Evolutionary conservation across 2,888 invertebrate species (phyloP).

Genomic region (Baronia brevicornis): DNA sequence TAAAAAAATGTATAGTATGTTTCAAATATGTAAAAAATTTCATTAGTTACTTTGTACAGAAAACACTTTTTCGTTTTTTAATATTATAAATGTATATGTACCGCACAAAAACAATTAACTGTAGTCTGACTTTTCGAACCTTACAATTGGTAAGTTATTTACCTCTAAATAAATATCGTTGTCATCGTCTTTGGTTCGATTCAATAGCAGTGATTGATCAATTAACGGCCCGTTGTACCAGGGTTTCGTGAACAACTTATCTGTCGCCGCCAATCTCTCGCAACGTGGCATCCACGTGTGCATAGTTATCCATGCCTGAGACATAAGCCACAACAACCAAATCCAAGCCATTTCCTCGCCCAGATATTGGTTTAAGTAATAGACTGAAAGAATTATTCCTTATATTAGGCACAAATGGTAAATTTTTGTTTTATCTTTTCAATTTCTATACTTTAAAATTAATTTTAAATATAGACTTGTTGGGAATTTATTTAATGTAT

Average conservation of each 20-base stretch:
- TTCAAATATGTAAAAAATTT: too few species aligned
- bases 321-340: constrained; percentile 87
- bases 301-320: constrained; percentile 90
- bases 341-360: constrained; percentile 81
- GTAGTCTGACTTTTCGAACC: too few species aligned
- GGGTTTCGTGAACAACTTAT: constrained; percentile 88
- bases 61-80: too few species aligned
- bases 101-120: too few species aligned
- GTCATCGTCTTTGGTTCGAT: constrained; percentile 83
- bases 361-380: constrained; percentile 71
- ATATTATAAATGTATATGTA: too few species aligned
- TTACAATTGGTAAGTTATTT: constrained; percentile 12
- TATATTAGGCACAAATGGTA: too few species aligned
- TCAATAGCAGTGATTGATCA: constrained; percentile 89
- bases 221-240: constrained; percentile 89
- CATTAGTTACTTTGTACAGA: too few species aligned
- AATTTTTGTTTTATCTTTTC: too few species aligned
- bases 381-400: constrained; percentile 47
- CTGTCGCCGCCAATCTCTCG: constrained; percentile 88
- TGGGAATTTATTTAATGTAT: too few species aligned
- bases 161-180: constrained; percentile 65
- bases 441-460: too few species aligned
- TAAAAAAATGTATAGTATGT: too few species aligned
- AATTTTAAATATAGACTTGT: too few species aligned
- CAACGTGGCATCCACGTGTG: constrained; percentile 91